phyloP scores from a whole-genome alignment of 2,113 vertebrate species.

The Mastomys coucha region DNA sequence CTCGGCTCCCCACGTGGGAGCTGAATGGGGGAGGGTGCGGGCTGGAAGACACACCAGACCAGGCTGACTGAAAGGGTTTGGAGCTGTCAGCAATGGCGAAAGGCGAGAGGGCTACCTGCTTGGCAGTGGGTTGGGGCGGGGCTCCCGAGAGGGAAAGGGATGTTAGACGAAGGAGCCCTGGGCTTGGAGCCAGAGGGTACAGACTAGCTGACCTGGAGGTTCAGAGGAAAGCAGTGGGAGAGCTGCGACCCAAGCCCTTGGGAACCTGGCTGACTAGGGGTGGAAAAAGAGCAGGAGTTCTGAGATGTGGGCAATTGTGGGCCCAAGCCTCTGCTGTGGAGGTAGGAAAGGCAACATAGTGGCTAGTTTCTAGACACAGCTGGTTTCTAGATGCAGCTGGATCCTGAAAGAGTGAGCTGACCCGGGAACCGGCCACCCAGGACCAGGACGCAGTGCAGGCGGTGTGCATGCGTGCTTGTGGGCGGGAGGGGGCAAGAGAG shows the following conservation, averaged over 20 bases:
- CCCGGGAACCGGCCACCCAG: neutral
- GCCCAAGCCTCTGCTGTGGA: neutral
- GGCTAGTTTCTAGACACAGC: slow-evolving; percentile 11
- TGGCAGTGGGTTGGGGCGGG: neutral
- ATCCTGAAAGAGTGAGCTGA: slow-evolving; percentile 25
- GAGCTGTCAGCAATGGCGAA: neutral
- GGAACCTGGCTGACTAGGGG: neutral
- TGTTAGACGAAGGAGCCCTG: neutral
- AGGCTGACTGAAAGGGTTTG: neutral
- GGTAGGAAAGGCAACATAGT: neutral
- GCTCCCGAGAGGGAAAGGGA: neutral
- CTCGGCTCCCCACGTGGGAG: slow-evolving; percentile 62
- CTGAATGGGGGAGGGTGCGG: neutral
- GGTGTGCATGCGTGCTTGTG: neutral
- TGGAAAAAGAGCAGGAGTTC: neutral
- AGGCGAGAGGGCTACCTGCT: neutral
- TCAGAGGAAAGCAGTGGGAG: neutral
- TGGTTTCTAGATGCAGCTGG: neutral
- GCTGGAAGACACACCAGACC: neutral
- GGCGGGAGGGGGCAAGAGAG: neutral
- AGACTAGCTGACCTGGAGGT: neutral
- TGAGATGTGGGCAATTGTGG: neutral
- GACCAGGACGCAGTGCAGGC: neutral
- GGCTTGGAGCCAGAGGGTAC: neutral
- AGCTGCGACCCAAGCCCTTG: neutral